These are phyloP conservation scores for Petrophora chlorosata DNA, from an alignment of 2,888 invertebrate genomes.

Conservation along the genomic window DNA sequence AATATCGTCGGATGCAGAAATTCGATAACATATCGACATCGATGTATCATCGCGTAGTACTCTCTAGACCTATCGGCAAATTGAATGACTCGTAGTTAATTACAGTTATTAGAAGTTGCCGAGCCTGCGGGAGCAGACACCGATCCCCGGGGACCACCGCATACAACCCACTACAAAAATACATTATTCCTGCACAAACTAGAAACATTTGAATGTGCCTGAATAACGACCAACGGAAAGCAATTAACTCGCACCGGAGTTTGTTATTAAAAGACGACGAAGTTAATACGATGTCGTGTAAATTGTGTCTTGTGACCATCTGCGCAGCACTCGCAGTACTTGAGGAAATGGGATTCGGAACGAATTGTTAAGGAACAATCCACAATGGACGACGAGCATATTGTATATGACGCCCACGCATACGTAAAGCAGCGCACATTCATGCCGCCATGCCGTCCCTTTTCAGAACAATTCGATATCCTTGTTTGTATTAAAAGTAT, in stretches of 20 bases:
- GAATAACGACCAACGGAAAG: slow-evolving; percentile 45
- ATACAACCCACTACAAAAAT: slow-evolving; percentile 41
- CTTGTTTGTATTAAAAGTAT: slow-evolving; percentile 55
- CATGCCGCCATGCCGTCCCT: slow-evolving; percentile 35
- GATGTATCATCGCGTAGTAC: neutral
- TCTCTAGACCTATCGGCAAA: slow-evolving; percentile 42
- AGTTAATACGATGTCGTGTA: slow-evolving; percentile 23
- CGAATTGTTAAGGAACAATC: slow-evolving; percentile 55
- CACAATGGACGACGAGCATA: slow-evolving; percentile 50
- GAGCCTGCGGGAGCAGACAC: slow-evolving; percentile 59
- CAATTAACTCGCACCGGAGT: slow-evolving; percentile 46
- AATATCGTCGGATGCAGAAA: no score
- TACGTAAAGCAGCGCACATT: slow-evolving; percentile 44
- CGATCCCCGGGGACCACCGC: slow-evolving; percentile 56
- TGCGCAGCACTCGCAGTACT: slow-evolving; percentile 31
- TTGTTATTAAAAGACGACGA: slow-evolving; percentile 30
- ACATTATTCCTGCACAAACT: slow-evolving; percentile 45
- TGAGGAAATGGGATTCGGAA: slow-evolving; percentile 39
- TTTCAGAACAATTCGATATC: slow-evolving; percentile 50
- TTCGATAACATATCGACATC: neutral
- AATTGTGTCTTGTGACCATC: slow-evolving; percentile 33
- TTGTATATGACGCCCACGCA: slow-evolving; percentile 58
- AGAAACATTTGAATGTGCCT: slow-evolving; percentile 43
- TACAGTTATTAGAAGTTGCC: slow-evolving; percentile 72
- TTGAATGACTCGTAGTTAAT: slow-evolving; percentile 67